phyloP scores from a whole-genome alignment of 92 coral and sea anemone genomes.

The Porites rus region DNA sequence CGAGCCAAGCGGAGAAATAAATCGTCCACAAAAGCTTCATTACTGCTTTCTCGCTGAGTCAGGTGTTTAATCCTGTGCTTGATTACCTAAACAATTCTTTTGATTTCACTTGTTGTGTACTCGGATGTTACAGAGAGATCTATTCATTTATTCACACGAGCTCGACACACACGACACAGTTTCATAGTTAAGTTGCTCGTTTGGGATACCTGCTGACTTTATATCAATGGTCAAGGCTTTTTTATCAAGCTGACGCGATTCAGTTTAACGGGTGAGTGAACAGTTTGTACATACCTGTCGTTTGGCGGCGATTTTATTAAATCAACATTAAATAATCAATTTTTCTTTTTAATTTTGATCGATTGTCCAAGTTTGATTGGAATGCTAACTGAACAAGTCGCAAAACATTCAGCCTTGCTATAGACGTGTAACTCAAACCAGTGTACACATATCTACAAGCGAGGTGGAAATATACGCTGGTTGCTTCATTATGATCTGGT shows the following conservation, averaged over 20 bases:
- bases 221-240: constrained; percentile 9
- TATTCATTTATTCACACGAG: background rate
- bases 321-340: background rate
- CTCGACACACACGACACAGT: background rate
- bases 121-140: background rate
- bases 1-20: constrained; percentile 8
- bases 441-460: too few relatives aligned
- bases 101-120: background rate
- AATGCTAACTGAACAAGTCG: background rate
- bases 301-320: background rate
- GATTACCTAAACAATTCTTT: background rate
- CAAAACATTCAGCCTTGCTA: background rate
- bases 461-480: too few relatives aligned
- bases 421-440: background rate
- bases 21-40: constrained; percentile 9
- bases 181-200: background rate
- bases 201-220: constrained; percentile 39
- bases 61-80: background rate
- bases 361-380: background rate
- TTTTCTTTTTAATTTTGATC: background rate
- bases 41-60: background rate
- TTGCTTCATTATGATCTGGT: too few relatives aligned
- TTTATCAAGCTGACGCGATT: constrained; percentile 43
- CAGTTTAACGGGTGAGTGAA: constrained; percentile 27
- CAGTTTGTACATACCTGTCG: constrained; percentile 33